These are phyloP conservation scores for Cerastoderma edule DNA, from an alignment of 2,888 invertebrate species.

Conservation along the genomic window DNA sequence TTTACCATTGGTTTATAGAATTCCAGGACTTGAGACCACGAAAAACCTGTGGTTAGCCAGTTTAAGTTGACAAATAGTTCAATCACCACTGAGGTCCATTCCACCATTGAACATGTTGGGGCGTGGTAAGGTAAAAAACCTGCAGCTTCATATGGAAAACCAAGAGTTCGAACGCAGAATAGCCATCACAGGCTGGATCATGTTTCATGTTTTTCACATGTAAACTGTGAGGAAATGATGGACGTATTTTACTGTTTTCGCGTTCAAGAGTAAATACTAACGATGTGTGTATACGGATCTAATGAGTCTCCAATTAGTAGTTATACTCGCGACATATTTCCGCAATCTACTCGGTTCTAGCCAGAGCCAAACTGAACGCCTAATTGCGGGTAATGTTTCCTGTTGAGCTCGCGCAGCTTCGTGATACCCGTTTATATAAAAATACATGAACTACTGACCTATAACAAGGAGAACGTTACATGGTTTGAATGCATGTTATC, in stretches of 20 bases:
- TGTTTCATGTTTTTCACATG: too few species aligned
- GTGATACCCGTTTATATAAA: neutral
- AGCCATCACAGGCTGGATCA: neutral
- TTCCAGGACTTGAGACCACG: too few species aligned
- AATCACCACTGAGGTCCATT: too few species aligned
- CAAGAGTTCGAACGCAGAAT: neutral
- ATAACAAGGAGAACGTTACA: neutral
- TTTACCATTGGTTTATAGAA: too few species aligned
- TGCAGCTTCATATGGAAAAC: neutral
- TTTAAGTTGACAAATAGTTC: too few species aligned
- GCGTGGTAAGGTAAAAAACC: neutral
- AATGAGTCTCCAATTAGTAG: constrained; percentile 11
- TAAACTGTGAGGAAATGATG: neutral
- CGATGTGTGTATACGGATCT: neutral
- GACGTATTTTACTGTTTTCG: neutral
- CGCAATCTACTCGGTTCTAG: constrained; percentile 6
- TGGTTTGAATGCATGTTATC: neutral
- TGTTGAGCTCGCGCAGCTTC: neutral
- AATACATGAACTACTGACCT: neutral
- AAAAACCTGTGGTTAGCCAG: too few species aligned
- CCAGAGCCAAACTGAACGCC: neutral
- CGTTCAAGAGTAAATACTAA: neutral
- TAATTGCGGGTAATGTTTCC: neutral
- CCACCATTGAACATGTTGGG: neutral
- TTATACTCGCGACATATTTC: neutral